Base-by-base conservation (phyloP, 2,797 vertebrate species). In the Pseudomugil tenellus region DNA sequence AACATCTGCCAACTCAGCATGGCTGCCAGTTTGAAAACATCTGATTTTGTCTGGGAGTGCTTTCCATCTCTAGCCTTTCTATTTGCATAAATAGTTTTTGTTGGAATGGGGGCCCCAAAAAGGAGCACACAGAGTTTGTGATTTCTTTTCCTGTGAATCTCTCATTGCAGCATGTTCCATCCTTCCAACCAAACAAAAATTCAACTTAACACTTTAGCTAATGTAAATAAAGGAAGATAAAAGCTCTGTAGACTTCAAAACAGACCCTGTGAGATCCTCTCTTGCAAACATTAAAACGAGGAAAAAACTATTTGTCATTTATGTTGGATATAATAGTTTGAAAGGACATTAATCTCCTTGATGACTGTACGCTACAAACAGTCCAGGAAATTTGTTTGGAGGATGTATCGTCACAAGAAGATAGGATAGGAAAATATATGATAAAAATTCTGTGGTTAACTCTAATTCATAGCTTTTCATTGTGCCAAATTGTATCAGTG, bases 41-140 rank as follows among this genome's bases (percentile, higher is more conserved):
- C 73, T 76, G 85, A 87, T 89, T 81, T 81, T 73, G 82, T 87
- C 80, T 76, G 51, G 48, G 59, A 84, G 80, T 62, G 63, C 58
- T 77, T 77, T 77, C 76, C 55, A 59, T 72, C 71, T 35, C 39
- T 69, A 61, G 61, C 53, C 56, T 48, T 62, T 2, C 28, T 58
- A 87, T 91, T 92, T 91, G 83, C 87, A 89, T 88, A 76, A 91
- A 90, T 81, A 78, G 79, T 86, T 88, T 87, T 87, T 65, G 78
- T 86, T 72, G 68, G 57, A 72, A 72, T n/a, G 66, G 57, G 72
- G 46, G 55, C 10, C 11, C 23, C 37, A 35, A n/a, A 74, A 73
- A 70, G 60, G 43, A 67, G 72, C 58, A 32, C 48, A 23, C 29
- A 57, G 69, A 75, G 64, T 72, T 86, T 83, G 72, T 56, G 21